A percentile compares a stretch with the other conserved stretches of the same genome.
phyloP scores from a whole-genome alignment of 2,888 invertebrate genomes.

The Pollenia angustigena region DNA sequence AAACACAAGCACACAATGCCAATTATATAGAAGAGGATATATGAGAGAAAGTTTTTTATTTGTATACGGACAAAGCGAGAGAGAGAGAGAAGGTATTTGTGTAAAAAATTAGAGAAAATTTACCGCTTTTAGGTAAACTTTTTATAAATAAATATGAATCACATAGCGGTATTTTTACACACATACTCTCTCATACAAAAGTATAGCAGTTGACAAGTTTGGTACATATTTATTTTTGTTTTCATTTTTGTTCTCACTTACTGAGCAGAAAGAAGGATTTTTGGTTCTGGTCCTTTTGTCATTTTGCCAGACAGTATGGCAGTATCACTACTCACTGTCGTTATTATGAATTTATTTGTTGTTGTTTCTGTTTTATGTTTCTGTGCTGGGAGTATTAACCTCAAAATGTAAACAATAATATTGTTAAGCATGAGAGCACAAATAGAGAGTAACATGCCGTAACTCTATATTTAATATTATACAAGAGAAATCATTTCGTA shows the following conservation, averaged over 20 bases:
- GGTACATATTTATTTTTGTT: conserved; percentile 28
- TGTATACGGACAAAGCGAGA: conserved; percentile 25
- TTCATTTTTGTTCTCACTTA: conserved; percentile 18
- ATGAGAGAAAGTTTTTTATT: background rate
- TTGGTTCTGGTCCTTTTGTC: conserved; percentile 68
- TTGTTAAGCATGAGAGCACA: conserved; percentile 34
- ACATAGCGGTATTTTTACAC: conserved; percentile 56
- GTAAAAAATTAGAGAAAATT: conserved; percentile 34
- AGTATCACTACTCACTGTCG: conserved; percentile 67
- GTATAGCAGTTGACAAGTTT: conserved; percentile 11
- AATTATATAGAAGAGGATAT: conserved; percentile 26
- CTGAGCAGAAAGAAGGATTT: conserved; percentile 77
- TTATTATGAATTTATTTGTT: conserved; percentile 49
- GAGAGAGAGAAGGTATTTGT: background rate
- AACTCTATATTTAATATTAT: conserved; percentile 47
- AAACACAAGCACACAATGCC: conserved; percentile 35
- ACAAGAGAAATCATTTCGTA: conserved; percentile 51
- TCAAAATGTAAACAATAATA: conserved; percentile 70
- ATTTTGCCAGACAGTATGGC: conserved; percentile 79
- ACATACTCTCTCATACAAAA: background rate
- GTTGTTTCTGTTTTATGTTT: conserved; percentile 24
- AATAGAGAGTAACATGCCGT: conserved; percentile 43
- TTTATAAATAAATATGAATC: conserved; percentile 50
- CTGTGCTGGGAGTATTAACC: conserved; percentile 71
- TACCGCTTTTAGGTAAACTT: conserved; percentile 40